Evolutionary conservation across 1,140 invertebrate genomes (phyloP), one percentile per base, ranked within the genome.

Genomic region (Rhyacophila brunnea): DNA sequence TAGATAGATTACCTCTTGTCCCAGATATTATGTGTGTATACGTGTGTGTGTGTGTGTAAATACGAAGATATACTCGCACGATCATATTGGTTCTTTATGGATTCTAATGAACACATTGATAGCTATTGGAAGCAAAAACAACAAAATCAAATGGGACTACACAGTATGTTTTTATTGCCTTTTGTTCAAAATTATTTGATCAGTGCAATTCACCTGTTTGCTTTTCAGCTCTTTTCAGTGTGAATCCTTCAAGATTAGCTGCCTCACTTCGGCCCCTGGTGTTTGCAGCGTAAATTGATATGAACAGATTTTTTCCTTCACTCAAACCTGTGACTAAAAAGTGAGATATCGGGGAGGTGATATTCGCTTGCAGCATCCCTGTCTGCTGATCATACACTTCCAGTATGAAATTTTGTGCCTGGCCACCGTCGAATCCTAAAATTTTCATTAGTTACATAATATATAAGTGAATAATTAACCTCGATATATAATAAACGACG

Each of bases 341-440:
- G 14, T 79, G 74, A 0, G 89, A 85, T 58, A 81, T 82, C 53
- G 79, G 82, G 13, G 85, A 83, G n/a, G 86, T 85, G 10, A 87
- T 77, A 70, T 90, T 90, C 4, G 81, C 83, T 65, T 84, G 79
- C 1, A 89, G 76, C n/a, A 79, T 68, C 1, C 80, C 81, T 17
- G 78, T 87, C 54, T 83, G 79, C 57, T 85, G 80, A 70, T 91
- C 88, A 69, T 82, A 88, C 36, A 91, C 84, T 74, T 91, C 88
- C 54, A 89, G 74, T 10, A 86, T 74, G 69, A 90, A 91, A 68
- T 81, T 79, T 67, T 89, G 87, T 0, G 81, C 78, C 63, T 86
- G 83, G 13, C 89, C 89, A 10, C 90, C 90, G 70, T 93, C 89
- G 67, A 92, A 93, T 15, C 90, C 90, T 63, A 74, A 34, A 23